Evolutionary conservation across 2,113 vertebrate genomes (phyloP).

Genomic region (Montifringilla adamsi): DNA sequence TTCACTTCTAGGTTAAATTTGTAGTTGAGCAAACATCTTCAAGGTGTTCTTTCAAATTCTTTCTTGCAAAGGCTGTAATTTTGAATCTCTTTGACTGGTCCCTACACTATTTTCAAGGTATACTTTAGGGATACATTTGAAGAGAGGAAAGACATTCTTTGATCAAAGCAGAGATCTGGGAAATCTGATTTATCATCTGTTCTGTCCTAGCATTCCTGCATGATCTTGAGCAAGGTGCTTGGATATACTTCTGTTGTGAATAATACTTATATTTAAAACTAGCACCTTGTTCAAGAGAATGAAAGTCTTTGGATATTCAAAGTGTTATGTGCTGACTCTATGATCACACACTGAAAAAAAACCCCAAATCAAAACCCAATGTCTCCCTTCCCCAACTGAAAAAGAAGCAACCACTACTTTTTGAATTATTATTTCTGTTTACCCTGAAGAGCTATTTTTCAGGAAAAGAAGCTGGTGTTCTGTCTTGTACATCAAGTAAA

Average conservation of each 20-base stretch:
- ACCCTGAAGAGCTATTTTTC: neutral
- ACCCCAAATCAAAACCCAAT: neutral
- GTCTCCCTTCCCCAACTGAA: neutral
- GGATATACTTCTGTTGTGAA: neutral
- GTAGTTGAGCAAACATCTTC: neutral
- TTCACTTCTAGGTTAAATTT: neutral
- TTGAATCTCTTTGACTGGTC: neutral
- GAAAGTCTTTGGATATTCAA: neutral
- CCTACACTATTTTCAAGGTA: neutral
- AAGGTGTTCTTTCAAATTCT: neutral
- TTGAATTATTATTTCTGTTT: neutral
- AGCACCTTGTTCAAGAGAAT: neutral
- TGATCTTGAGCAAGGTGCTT: neutral
- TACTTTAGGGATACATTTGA: neutral
- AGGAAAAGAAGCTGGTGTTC: neutral
- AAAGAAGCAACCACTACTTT: neutral
- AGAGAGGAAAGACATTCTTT: neutral
- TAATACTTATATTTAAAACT: neutral
- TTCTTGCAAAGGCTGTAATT: neutral
- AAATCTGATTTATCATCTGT: neutral
- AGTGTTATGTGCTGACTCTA: neutral
- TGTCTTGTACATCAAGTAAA: neutral
- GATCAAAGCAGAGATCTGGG: neutral
- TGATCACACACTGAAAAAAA: neutral
- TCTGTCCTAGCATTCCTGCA: neutral